Evolutionary conservation across 2,113 vertebrate species (phyloP).

Genomic region (Anoura caudifer): DNA sequence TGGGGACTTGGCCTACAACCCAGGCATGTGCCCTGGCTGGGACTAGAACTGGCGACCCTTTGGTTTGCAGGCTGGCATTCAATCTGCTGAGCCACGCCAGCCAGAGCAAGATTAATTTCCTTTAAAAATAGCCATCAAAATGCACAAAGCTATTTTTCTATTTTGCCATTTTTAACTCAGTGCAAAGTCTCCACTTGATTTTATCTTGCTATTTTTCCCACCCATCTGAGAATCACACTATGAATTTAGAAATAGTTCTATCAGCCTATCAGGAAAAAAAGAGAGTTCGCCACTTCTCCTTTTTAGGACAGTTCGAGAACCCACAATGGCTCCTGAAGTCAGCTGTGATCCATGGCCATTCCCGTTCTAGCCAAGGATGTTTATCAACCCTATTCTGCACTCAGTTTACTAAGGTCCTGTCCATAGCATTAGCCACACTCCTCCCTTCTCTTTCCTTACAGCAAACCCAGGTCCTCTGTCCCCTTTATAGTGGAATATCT

Average conservation of each 20-base stretch:
- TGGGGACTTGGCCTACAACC: too few relatives aligned
- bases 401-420: neutral
- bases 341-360: neutral
- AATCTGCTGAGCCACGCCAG: too few relatives aligned
- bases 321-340: neutral
- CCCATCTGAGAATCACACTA: neutral
- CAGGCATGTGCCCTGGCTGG: too few relatives aligned
- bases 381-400: neutral
- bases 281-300: neutral
- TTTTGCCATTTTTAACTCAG: constrained; percentile 13
- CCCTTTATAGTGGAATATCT: neutral
- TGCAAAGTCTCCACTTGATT: neutral
- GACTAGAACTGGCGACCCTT: too few relatives aligned
- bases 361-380: neutral
- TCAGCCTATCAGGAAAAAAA: neutral
- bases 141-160: neutral
- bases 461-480: neutral
- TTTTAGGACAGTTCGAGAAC: neutral
- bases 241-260: neutral
- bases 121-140: neutral
- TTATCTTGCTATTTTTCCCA: neutral
- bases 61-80: too few relatives aligned
- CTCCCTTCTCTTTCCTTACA: neutral
- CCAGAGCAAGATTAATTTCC: neutral
- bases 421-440: neutral